Percentiles rank a stretch among this genome's conserved stretches.
Conservation (phyloP, 2,888 invertebrate genomes). For the Hypomecis atomaria region DNA sequence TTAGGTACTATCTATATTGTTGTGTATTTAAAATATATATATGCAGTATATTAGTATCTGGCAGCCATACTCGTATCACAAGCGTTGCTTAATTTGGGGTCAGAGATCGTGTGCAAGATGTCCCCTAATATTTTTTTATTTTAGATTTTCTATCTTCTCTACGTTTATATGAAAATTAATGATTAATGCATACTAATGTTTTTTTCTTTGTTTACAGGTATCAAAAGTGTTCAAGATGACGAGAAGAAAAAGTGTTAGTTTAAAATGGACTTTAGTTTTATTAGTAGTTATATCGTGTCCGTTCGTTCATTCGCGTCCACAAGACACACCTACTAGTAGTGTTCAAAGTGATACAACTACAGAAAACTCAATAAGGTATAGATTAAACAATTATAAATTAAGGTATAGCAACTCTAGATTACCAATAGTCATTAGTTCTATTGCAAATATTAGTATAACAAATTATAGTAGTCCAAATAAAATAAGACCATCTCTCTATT, state of each 20-base stretch:
- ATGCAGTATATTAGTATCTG: too few species aligned
- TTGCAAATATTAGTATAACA: slow-evolving; percentile 39
- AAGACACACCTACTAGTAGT: slow-evolving; percentile 56
- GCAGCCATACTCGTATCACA: too few species aligned
- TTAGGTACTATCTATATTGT: too few species aligned
- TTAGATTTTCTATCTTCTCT: too few species aligned
- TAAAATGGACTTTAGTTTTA: slow-evolving; percentile 78
- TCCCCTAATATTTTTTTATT: too few species aligned
- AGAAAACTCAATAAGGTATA: slow-evolving; percentile 74
- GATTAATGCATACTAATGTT: neutral
- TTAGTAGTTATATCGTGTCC: slow-evolving; percentile 68
- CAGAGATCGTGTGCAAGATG: too few species aligned
- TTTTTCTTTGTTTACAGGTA: slow-evolving; percentile 73
- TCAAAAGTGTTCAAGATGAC: slow-evolving; percentile 64
- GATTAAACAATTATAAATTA: slow-evolving; percentile 54
- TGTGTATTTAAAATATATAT: too few species aligned
- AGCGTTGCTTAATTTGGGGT: too few species aligned
- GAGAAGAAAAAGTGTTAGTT: slow-evolving; percentile 74
- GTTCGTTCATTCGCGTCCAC: slow-evolving; percentile 70
- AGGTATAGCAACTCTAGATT: slow-evolving; percentile 47
- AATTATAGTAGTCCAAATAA: slow-evolving; percentile 14
- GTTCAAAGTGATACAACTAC: slow-evolving; percentile 60
- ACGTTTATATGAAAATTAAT: neutral
- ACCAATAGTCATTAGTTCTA: slow-evolving; percentile 55
- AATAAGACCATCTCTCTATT: neutral